A percentile compares a stretch with the other conserved stretches of the same genome.
These are phyloP conservation scores for Hetaerina titia DNA, from an alignment of 2,888 invertebrate genomes.

Conservation along the genomic window DNA sequence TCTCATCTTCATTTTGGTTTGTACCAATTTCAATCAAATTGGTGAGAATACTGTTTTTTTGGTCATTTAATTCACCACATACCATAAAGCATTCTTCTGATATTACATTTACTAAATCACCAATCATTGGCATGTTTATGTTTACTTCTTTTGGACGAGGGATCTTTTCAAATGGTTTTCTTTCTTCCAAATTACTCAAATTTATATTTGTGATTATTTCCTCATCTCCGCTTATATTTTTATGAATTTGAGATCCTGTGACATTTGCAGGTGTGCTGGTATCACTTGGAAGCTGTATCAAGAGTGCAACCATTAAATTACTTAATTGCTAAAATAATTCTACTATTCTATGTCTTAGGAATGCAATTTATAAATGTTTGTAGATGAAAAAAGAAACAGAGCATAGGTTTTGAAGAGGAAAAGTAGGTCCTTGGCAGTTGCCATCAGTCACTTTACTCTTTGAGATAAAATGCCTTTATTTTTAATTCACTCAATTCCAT, in stretches of 20 bases:
- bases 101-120: conserved; percentile 1
- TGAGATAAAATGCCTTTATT: no score
- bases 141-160: background rate
- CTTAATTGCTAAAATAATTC: no score
- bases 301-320: background rate
- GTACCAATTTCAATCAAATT: background rate
- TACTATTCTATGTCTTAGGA: no score
- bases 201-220: background rate
- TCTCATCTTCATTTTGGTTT: background rate
- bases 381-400: background rate
- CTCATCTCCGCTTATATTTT: background rate
- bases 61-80: background rate
- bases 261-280: no score
- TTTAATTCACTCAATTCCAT: no score
- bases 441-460: no score
- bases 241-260: background rate
- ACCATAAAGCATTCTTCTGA: conserved; percentile 21
- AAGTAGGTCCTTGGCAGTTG: no score
- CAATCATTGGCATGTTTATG: background rate
- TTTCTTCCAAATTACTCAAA: background rate
- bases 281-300: background rate
- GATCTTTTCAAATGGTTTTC: background rate
- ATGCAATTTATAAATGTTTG: no score
- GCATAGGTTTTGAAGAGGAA: background rate
- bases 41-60: background rate